Evolutionary conservation across 2,797 vertebrate genomes (phyloP).

Genomic region (Sebastes matsubarae): DNA sequence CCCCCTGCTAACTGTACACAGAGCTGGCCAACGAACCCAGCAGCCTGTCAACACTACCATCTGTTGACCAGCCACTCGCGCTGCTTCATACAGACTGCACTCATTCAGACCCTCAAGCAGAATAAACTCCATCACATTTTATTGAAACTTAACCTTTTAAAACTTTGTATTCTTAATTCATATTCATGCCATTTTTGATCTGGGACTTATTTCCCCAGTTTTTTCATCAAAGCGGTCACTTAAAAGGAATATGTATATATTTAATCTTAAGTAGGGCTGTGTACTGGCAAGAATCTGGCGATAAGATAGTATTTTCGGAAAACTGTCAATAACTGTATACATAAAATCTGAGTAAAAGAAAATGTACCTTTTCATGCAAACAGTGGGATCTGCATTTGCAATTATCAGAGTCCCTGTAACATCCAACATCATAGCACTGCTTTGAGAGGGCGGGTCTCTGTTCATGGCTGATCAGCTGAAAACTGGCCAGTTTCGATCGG

Average conservation of each 20-base stretch:
- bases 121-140: neutral
- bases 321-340: too few relatives aligned
- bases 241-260: neutral
- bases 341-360: too few relatives aligned
- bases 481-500: too few relatives aligned
- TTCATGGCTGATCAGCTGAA: too few relatives aligned
- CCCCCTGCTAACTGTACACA: slow-evolving; percentile 57
- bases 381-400: too few relatives aligned
- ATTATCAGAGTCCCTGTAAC: too few relatives aligned
- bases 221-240: neutral
- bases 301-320: too few relatives aligned
- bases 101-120: slow-evolving; percentile 5
- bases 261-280: neutral
- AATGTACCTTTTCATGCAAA: too few relatives aligned
- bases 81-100: slow-evolving; percentile 8
- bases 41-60: slow-evolving; percentile 57
- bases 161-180: neutral
- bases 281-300: too few relatives aligned
- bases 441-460: too few relatives aligned
- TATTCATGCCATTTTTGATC: neutral
- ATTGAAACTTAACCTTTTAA: neutral
- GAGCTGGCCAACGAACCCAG: slow-evolving; percentile 43
- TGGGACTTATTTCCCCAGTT: neutral
- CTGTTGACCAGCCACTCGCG: slow-evolving; percentile 57
- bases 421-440: too few relatives aligned